These are phyloP conservation scores for Hyperoodon ampullatus DNA, from an alignment of 2,113 vertebrate species.

Conservation along the genomic window DNA sequence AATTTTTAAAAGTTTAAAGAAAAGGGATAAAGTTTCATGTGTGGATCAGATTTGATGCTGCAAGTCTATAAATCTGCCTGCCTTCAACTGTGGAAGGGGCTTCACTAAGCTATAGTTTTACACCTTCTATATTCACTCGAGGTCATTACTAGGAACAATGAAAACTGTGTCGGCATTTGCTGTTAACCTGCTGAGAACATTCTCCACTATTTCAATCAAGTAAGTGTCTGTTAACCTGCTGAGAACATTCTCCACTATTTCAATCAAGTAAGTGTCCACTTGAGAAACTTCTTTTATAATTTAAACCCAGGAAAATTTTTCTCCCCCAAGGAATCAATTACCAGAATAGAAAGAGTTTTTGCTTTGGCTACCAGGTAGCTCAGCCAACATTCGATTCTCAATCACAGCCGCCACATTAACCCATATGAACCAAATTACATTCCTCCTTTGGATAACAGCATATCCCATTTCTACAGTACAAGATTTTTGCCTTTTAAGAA, in stretches of 20 bases:
- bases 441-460: not conserved
- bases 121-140: not conserved
- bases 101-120: not conserved
- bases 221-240: not conserved
- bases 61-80: not conserved
- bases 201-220: slow-evolving; percentile 31
- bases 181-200: not conserved
- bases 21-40: not conserved
- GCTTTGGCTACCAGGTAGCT: slow-evolving; percentile 32
- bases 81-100: not conserved
- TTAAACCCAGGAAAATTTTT: slow-evolving; percentile 24
- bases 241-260: slow-evolving; percentile 30
- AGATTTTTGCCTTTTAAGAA: not conserved
- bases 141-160: not conserved
- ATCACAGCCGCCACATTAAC: not conserved
- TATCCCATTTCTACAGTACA: not conserved
- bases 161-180: not conserved
- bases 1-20: not conserved
- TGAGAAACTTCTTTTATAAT: slow-evolving; percentile 43
- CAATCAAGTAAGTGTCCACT: not conserved
- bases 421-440: not conserved
- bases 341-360: slow-evolving; percentile 17
- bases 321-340: not conserved
- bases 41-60: not conserved
- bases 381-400: not conserved